Evolutionary conservation across 2,797 vertebrate species (phyloP), one percentile per base, ranked within the genome.

Genomic region (Silurus lanzhouensis): DNA sequence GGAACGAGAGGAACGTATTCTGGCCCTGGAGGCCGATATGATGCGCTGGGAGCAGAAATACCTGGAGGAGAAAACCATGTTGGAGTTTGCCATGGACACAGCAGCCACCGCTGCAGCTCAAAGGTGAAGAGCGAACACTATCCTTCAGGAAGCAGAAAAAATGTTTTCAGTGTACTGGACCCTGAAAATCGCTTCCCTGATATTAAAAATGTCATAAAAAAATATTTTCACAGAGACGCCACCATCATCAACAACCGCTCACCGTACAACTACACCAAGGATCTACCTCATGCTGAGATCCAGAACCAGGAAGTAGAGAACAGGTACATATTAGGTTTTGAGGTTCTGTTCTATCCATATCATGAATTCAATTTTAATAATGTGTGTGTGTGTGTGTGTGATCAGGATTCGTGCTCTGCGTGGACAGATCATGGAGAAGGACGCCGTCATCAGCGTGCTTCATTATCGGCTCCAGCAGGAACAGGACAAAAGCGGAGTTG

Each of bases 31-130:
- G 91, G 97, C 98, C 0, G 98, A 99, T 90, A 98, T 99, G 96
- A 99, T 96, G 80, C 97, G 97, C 92, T 99, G 98, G 98, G 98
- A 99, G 90, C 98, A 99, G 88, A 99, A 99, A 88, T 99, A 98
- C 86, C 90, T 99, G 90, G 98, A 99, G 92, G 98, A 99, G 88
- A 97, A 97, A 90, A 98, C 98, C 91, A 99, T 99, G 97, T 95
- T 97, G 87, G 97, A 99, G 94, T 99, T 99, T 1, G 98, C 97
- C 63, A 98, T 99, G 98, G 98, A 99, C 0, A 97, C 97, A 0
- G 98, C 98, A 0, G 98, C 98, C 72, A 98, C 98, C 0, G 98
- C 98, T 0, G 98, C 98, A 0, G 97, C 98, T 2, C 97, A 99
- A 91, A 96, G 98, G 5, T 96, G 90, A 22, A 78, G 71, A 46